These are phyloP conservation scores for Danio albolineatus DNA, from an alignment of 2,797 vertebrate species.

Conservation along the genomic window DNA sequence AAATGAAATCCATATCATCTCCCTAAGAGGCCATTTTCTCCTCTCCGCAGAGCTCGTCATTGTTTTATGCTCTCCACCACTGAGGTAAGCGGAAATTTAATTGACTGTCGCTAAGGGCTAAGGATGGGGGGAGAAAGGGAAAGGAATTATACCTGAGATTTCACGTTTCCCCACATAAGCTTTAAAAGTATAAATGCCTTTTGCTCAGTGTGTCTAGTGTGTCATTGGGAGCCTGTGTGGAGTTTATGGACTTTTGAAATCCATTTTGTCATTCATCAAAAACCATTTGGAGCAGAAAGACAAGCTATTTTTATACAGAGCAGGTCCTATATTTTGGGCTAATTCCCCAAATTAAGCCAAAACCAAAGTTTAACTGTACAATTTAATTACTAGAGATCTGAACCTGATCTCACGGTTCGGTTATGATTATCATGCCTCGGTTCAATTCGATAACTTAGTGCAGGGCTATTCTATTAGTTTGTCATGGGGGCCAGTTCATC, in stretches of 20 bases:
- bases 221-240: not conserved
- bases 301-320: too few relatives aligned
- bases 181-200: not conserved
- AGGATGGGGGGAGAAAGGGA: not conserved
- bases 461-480: too few relatives aligned
- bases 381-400: too few relatives aligned
- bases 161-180: not conserved
- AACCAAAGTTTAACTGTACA: too few relatives aligned
- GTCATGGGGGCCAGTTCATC: too few relatives aligned
- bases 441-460: too few relatives aligned
- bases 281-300: too few relatives aligned
- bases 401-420: too few relatives aligned
- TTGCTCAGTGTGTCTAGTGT: not conserved
- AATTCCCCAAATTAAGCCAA: too few relatives aligned
- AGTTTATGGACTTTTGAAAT: not conserved
- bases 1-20: constrained; percentile 47
- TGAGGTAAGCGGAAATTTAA: constrained; percentile 32
- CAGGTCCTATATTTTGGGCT: too few relatives aligned
- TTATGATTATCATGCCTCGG: too few relatives aligned
- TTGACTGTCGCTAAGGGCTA: constrained; percentile 34
- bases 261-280: not conserved
- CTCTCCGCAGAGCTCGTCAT: not conserved
- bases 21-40: constrained; percentile 36
- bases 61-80: not conserved
- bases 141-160: constrained; percentile 39